Evolutionary conservation across 2,113 vertebrate genomes (phyloP).

Genomic region (Neotragus pygmaeus): DNA sequence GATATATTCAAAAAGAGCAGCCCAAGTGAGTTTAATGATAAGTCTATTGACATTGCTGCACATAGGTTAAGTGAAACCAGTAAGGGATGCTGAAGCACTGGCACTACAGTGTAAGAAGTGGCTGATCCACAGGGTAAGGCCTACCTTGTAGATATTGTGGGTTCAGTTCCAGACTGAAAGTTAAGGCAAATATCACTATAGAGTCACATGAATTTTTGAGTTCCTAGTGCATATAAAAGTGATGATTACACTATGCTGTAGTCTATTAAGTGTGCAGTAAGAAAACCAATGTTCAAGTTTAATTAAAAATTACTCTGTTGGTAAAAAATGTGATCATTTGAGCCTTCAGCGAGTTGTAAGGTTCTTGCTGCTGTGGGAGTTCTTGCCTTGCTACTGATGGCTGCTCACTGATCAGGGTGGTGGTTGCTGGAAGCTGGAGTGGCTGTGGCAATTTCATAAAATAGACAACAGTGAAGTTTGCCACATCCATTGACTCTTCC

Average conservation of each 20-base stretch:
- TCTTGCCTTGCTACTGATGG: background rate
- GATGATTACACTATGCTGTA: background rate
- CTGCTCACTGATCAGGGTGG: background rate
- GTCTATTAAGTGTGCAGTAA: background rate
- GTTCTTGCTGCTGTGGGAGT: background rate
- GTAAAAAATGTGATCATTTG: background rate
- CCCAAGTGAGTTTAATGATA: background rate
- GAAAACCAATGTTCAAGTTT: background rate
- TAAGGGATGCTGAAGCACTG: background rate
- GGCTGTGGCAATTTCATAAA: background rate
- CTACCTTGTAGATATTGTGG: background rate
- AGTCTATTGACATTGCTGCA: background rate
- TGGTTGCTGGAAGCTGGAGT: background rate
- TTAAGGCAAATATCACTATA: background rate
- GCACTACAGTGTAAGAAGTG: background rate
- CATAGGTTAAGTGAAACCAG: background rate
- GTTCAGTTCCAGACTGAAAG: background rate
- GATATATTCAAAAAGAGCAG: background rate
- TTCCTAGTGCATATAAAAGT: background rate
- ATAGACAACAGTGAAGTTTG: background rate
- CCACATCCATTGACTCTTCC: background rate
- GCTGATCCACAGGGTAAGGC: background rate
- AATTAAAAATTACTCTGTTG: background rate
- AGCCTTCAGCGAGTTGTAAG: background rate
- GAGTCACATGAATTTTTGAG: background rate